Conservation (phyloP, 2,797 vertebrate genomes). For the Peromyscus attwateri region DNA sequence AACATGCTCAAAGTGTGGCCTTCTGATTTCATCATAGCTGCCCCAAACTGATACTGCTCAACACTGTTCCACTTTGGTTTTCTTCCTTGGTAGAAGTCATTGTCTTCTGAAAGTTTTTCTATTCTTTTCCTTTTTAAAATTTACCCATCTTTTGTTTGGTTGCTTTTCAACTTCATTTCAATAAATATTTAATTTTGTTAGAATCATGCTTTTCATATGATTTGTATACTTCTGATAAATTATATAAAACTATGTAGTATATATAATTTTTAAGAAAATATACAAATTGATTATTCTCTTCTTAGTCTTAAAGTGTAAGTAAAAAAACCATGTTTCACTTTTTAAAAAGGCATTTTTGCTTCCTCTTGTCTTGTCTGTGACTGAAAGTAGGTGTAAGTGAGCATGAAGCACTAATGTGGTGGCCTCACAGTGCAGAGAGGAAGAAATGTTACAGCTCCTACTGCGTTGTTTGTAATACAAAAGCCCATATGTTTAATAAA, state of each 20-base stretch:
- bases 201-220: background rate
- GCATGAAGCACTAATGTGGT: background rate
- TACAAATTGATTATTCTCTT: background rate
- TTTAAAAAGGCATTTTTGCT: background rate
- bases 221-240: background rate
- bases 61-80: background rate
- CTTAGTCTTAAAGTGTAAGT: background rate
- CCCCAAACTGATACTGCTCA: background rate
- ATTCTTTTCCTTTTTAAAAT: background rate
- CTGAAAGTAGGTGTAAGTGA: background rate
- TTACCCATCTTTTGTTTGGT: background rate
- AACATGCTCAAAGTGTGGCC: too few species aligned
- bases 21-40: background rate
- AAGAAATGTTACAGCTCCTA: background rate
- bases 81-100: background rate
- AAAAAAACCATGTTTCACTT: background rate
- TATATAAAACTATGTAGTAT: background rate
- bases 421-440: background rate
- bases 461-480: conserved; percentile 4
- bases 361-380: background rate
- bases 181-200: background rate
- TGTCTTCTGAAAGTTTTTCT: background rate
- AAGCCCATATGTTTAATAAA: conserved; percentile 63
- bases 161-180: background rate
- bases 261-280: background rate